Evolutionary conservation across 2,797 vertebrate genomes (phyloP).

Genomic region (Microhierax caerulescens): DNA sequence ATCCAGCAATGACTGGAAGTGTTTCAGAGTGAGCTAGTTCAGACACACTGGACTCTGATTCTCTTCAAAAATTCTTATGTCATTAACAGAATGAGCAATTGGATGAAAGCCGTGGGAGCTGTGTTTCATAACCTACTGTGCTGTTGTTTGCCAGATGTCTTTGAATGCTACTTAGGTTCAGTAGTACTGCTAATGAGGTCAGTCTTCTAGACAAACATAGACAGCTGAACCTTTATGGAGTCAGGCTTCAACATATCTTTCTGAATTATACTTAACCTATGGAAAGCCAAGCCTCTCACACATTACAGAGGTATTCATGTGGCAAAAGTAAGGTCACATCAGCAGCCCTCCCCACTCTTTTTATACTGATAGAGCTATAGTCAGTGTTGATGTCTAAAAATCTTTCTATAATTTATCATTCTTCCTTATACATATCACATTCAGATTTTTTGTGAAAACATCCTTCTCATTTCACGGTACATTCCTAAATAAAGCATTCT

Average conservation of each 20-base stretch:
- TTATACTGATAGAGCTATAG: neutral
- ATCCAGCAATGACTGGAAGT: neutral
- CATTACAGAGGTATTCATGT: neutral
- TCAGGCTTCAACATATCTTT: neutral
- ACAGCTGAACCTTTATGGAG: neutral
- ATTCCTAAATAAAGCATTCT: neutral
- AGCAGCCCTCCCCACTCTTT: neutral
- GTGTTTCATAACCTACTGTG: slow-evolving; percentile 38
- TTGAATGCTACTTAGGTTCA: neutral
- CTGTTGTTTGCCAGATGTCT: slow-evolving; percentile 32
- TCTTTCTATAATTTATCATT: neutral
- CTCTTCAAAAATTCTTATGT: slow-evolving; percentile 3
- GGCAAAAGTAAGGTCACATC: neutral
- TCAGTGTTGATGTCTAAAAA: neutral
- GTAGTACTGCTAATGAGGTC: neutral
- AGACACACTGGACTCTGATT: neutral
- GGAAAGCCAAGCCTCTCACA: neutral
- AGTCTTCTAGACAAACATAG: neutral
- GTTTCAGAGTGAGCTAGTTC: neutral
- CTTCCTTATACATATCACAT: neutral
- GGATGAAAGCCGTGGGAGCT: slow-evolving; percentile 3
- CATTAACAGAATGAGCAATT: slow-evolving; percentile 5
- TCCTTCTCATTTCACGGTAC: neutral
- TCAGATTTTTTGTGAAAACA: neutral
- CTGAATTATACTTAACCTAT: neutral